A percentile compares a stretch with the other conserved stretches of the same genome.
Evolutionary conservation across 1,140 invertebrate genomes (phyloP).

Genomic region (Trachymyrmex septentrionalis): DNA sequence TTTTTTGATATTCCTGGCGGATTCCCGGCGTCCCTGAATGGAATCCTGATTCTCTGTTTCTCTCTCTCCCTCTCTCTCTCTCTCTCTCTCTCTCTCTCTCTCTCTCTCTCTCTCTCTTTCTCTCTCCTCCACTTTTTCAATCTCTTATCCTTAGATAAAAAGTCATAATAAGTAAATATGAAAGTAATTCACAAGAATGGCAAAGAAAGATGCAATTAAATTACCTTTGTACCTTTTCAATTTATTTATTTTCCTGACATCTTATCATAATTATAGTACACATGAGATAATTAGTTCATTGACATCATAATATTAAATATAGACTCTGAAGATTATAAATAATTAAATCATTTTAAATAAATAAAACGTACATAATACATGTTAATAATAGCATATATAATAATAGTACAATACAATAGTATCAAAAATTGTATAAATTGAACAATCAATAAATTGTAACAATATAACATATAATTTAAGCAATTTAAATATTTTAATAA

Average conservation of each 20-base stretch:
- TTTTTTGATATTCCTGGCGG: constrained; percentile 1
- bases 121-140: neutral
- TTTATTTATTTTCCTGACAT: neutral
- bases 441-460: neutral
- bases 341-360: neutral
- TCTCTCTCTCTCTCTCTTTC: no score
- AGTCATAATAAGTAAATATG: neutral
- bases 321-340: neutral
- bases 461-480: neutral
- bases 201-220: neutral
- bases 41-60: constrained; percentile 7
- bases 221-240: neutral
- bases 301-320: constrained; percentile 7
- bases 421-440: neutral
- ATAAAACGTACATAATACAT: neutral
- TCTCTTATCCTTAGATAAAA: neutral
- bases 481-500: neutral
- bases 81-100: no score
- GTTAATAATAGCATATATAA: no score
- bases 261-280: neutral
- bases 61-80: neutral
- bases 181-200: neutral
- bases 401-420: neutral
- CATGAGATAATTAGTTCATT: neutral
- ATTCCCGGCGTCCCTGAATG: constrained; percentile 28